phyloP scores from a whole-genome alignment of 2,888 invertebrate species.

The Acholoe squamosa region DNA sequence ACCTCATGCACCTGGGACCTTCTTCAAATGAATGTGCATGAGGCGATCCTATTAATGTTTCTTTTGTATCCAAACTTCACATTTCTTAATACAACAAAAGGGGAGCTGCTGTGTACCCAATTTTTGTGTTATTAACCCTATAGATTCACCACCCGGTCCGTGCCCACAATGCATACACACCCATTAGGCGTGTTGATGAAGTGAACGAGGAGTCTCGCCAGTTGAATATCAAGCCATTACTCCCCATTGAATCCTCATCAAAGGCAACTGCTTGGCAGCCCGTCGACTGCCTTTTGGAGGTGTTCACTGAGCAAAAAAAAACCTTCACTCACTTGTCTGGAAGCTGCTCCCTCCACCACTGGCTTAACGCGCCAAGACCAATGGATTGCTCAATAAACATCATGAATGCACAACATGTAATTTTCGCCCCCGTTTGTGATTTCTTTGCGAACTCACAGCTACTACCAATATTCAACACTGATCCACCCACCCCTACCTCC shows the following conservation, averaged over 20 bases:
- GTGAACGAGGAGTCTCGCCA: not conserved
- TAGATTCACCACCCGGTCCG: too few relatives aligned
- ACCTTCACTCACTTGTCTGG: not conserved
- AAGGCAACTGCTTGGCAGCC: not conserved
- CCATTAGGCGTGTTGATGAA: not conserved
- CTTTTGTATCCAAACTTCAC: too few relatives aligned
- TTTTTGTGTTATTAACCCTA: too few relatives aligned
- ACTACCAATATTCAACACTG: too few relatives aligned
- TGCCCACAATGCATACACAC: not conserved
- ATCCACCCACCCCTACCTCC: not conserved
- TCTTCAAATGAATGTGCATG: too few relatives aligned
- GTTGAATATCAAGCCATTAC: conserved; percentile 14
- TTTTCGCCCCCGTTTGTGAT: not conserved
- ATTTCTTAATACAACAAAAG: too few relatives aligned
- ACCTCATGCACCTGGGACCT: too few relatives aligned
- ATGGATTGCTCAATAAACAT: conserved; percentile 37
- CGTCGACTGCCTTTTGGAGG: not conserved
- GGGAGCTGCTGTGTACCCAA: too few relatives aligned
- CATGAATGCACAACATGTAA: not conserved
- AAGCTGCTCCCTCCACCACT: not conserved
- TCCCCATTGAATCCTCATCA: not conserved
- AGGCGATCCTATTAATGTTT: too few relatives aligned
- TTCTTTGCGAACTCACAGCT: not conserved
- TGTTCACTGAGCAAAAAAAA: not conserved
- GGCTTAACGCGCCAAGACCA: not conserved